Conservation (phyloP, 2,797 vertebrate genomes). For the Rachycentron canadum region DNA sequence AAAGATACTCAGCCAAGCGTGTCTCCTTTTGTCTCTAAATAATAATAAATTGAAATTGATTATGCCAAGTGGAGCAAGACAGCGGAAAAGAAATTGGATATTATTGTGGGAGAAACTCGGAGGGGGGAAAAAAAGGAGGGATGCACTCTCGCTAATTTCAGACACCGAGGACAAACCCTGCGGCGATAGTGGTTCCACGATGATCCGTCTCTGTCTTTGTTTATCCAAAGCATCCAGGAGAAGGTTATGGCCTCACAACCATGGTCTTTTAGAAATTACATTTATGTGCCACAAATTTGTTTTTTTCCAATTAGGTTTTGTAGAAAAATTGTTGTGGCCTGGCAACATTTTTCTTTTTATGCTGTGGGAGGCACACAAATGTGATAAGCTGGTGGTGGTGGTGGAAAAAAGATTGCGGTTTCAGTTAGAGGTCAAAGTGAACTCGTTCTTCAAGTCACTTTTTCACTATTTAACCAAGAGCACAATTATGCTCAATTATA, state of each 20-base stretch:
- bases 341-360: not conserved
- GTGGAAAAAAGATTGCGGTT: not conserved
- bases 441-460: no score
- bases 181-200: not conserved
- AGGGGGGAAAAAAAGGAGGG: slow-evolving; percentile 44
- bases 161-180: slow-evolving; percentile 11
- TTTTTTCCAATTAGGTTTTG: not conserved
- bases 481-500: no score
- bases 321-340: not conserved
- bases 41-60: slow-evolving; percentile 79
- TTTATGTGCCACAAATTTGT: not conserved
- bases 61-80: slow-evolving; percentile 75
- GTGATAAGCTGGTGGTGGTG: not conserved
- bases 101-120: slow-evolving; percentile 62
- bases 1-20: slow-evolving; percentile 63
- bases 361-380: no score
- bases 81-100: slow-evolving; percentile 75
- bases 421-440: not conserved
- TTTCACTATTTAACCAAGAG: not conserved
- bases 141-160: slow-evolving; percentile 49
- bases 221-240: not conserved
- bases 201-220: slow-evolving; percentile 1
- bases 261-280: not conserved
- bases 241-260: no score
- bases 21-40: slow-evolving; percentile 73